Evolutionary conservation across 2,797 vertebrate species (phyloP).

Genomic region (Zalophus californianus): DNA sequence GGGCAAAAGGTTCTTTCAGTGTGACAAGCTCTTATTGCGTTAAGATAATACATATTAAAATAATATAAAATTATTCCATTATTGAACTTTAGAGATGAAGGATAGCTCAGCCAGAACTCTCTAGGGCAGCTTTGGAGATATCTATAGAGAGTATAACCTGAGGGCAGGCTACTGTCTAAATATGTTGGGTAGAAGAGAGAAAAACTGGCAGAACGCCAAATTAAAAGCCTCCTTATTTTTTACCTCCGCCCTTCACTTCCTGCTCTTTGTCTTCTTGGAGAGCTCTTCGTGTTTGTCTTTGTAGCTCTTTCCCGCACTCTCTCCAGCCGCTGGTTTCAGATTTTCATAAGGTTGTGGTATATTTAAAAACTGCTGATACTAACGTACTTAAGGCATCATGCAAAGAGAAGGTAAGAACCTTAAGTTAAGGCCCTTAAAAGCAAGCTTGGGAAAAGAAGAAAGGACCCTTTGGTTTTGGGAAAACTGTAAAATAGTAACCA

Average conservation of each 20-base stretch:
- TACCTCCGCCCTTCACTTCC: not conserved
- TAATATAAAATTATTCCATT: not conserved
- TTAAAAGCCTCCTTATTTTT: not conserved
- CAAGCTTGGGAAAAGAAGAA: not conserved
- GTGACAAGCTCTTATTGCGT: conserved; percentile 9
- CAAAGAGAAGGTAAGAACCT: conserved; percentile 28
- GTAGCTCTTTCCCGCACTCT: not conserved
- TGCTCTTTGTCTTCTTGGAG: not conserved
- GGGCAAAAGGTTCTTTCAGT: not conserved
- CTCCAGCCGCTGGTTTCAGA: not conserved
- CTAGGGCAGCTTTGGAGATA: not conserved
- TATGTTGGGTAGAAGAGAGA: not conserved
- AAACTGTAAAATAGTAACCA: conserved; percentile 23
- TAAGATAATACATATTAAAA: conserved; percentile 44
- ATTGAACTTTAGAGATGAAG: conserved; percentile 30
- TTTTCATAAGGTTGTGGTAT: conserved; percentile 23
- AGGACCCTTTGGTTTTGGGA: not conserved
- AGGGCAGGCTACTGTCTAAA: not conserved
- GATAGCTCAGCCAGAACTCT: not conserved
- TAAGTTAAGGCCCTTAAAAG: not conserved
- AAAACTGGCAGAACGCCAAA: not conserved
- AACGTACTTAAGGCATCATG: not conserved
- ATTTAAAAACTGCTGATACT: conserved; percentile 17
- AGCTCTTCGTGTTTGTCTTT: not conserved
- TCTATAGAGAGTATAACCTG: not conserved